A percentile compares a stretch with the other conserved stretches of the same genome.
Evolutionary conservation across 2,797 vertebrate genomes (phyloP).

Genomic region (Tympanoctomys barrerae): DNA sequence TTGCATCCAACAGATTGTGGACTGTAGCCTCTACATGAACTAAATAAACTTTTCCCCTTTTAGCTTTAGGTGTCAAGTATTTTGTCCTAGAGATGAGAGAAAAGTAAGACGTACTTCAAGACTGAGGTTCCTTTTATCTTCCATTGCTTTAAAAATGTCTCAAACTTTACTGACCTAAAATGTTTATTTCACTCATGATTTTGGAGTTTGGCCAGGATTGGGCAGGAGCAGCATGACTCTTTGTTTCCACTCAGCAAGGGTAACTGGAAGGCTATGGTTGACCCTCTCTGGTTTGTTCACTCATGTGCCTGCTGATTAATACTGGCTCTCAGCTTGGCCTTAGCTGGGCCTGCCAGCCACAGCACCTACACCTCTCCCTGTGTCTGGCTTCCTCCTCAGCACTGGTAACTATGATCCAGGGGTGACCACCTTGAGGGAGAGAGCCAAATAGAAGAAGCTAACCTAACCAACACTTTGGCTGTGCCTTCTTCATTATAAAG

Average conservation of each 20-base stretch:
- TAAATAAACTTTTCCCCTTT: not conserved
- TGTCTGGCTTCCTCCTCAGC: not conserved
- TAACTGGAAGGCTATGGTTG: not conserved
- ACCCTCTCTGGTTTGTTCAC: not conserved
- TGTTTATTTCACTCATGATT: constrained; percentile 64
- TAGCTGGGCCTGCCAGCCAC: not conserved
- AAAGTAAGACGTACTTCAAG: not conserved
- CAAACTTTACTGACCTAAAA: not conserved
- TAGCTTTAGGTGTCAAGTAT: not conserved
- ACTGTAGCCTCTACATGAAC: not conserved
- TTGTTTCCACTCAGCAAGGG: not conserved
- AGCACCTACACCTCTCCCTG: not conserved
- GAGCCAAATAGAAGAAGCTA: not conserved
- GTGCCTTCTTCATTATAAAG: not conserved
- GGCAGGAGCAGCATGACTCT: not conserved
- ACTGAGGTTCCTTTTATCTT: constrained; percentile 16
- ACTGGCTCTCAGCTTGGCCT: not conserved
- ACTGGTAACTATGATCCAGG: not conserved
- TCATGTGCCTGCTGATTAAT: not conserved
- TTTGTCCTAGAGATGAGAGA: not conserved
- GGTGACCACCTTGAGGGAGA: not conserved
- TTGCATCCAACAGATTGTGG: not conserved
- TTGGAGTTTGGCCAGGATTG: not conserved
- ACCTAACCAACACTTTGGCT: not conserved
- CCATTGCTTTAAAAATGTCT: constrained; percentile 17